phyloP scores from a whole-genome alignment of 2,113 vertebrate species.

The Oxyruncus cristatus region DNA sequence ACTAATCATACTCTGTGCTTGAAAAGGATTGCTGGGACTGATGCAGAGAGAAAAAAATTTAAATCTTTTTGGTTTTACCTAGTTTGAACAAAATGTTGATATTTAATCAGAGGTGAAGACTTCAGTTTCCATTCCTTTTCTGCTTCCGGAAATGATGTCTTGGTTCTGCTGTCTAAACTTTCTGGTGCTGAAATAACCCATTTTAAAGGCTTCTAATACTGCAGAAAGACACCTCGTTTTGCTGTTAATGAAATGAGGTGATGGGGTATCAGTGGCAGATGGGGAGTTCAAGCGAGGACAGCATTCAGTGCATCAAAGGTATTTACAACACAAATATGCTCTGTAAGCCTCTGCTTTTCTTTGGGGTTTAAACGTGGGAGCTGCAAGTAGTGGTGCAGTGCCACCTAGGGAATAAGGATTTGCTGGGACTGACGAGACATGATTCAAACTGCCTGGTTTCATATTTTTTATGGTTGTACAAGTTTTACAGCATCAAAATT shows the following conservation, averaged over 20 bases:
- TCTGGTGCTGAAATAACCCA: neutral
- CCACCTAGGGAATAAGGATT: neutral
- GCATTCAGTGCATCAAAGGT: neutral
- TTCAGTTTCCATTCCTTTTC: neutral
- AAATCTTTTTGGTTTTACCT: neutral
- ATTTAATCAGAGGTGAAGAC: neutral
- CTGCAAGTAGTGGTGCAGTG: neutral
- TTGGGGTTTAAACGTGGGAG: neutral
- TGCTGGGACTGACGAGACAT: neutral
- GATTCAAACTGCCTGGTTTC: neutral
- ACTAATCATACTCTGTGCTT: neutral
- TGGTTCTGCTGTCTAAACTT: neutral
- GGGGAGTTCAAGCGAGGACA: neutral
- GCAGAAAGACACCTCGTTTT: neutral
- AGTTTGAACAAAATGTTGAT: neutral
- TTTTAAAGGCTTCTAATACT: neutral
- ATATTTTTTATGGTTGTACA: neutral
- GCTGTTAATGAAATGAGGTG: neutral
- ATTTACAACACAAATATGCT: neutral
- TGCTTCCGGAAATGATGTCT: neutral
- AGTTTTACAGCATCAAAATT: neutral
- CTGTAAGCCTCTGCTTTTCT: neutral
- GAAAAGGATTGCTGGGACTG: neutral
- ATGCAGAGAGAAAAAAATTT: neutral
- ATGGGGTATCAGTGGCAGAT: neutral